Conservation (phyloP, 2,888 invertebrate species). For the Andrena marginata region DNA sequence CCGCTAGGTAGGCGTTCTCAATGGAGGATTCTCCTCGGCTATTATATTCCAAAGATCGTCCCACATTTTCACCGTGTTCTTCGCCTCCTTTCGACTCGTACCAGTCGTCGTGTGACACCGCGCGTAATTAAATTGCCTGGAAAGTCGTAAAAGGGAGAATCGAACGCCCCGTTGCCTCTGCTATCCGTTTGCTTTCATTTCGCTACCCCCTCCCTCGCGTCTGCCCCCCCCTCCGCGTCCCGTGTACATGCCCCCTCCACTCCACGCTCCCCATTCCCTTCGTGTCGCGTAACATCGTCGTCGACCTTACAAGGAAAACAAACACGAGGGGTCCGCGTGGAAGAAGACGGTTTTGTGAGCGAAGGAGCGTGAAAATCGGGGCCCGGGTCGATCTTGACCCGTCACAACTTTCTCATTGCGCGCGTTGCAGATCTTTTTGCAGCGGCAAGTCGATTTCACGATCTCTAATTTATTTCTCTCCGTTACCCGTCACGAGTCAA, state of each 20-base stretch:
- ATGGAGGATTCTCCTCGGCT: too few species aligned
- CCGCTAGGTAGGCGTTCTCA: too few species aligned
- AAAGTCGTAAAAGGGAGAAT: neutral
- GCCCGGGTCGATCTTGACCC: too few species aligned
- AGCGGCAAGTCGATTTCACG: neutral
- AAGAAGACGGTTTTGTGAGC: constrained; percentile 21
- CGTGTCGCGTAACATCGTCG: constrained; percentile 47
- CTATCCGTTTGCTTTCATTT: constrained; percentile 1
- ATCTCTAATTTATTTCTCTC: neutral
- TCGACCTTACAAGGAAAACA: constrained; percentile 70
- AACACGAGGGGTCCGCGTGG: constrained; percentile 26
- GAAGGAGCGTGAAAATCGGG: neutral
- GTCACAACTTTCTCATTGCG: too few species aligned
- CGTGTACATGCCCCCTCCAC: constrained; percentile 12
- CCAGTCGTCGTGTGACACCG: too few species aligned
- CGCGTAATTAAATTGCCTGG: neutral
- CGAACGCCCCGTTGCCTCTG: neutral
- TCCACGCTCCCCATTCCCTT: constrained; percentile 5
- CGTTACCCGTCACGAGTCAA: neutral
- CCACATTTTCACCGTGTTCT: neutral
- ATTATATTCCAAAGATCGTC: too few species aligned
- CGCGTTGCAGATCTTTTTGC: too few species aligned
- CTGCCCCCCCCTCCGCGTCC: constrained; percentile 17
- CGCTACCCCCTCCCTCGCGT: neutral
- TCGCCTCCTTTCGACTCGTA: too few species aligned